These are phyloP conservation scores for Loripinus fragilis DNA, from an alignment of 2,888 invertebrate species.

Conservation along the genomic window DNA sequence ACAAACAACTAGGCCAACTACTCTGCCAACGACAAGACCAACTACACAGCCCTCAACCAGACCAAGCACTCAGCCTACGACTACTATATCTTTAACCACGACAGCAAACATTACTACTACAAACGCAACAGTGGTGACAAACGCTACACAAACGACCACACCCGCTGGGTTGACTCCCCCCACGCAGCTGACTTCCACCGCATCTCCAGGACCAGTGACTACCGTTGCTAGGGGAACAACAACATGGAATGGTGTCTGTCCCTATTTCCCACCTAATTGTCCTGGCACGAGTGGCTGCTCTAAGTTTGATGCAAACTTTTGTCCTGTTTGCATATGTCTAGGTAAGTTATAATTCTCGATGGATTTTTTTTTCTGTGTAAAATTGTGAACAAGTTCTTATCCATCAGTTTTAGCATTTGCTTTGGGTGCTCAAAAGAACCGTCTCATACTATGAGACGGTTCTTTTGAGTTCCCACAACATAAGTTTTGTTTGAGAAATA, in stretches of 20 bases:
- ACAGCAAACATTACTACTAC: neutral
- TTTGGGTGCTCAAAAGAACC: too few species aligned
- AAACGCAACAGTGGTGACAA: neutral
- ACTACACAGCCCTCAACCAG: neutral
- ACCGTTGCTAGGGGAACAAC: neutral
- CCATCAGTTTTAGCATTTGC: too few species aligned
- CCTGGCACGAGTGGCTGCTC: neutral
- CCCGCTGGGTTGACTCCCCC: slow-evolving; percentile 9
- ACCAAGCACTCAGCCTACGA: neutral
- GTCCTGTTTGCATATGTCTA: neutral
- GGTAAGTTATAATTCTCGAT: neutral
- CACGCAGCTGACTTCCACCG: slow-evolving; percentile 21
- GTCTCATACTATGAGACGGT: too few species aligned
- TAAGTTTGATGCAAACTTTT: slow-evolving; percentile 13
- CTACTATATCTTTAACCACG: neutral
- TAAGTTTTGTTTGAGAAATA: too few species aligned
- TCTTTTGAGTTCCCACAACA: too few species aligned
- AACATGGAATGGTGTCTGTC: slow-evolving; percentile 9
- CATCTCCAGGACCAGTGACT: slow-evolving; percentile 1
- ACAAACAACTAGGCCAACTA: neutral
- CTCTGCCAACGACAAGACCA: neutral
- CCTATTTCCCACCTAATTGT: neutral
- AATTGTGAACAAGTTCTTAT: too few species aligned
- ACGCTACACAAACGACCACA: neutral
- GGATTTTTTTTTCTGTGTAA: too few species aligned